phyloP scores from a whole-genome alignment of 2,113 vertebrate species.

The Petroica traversi region DNA sequence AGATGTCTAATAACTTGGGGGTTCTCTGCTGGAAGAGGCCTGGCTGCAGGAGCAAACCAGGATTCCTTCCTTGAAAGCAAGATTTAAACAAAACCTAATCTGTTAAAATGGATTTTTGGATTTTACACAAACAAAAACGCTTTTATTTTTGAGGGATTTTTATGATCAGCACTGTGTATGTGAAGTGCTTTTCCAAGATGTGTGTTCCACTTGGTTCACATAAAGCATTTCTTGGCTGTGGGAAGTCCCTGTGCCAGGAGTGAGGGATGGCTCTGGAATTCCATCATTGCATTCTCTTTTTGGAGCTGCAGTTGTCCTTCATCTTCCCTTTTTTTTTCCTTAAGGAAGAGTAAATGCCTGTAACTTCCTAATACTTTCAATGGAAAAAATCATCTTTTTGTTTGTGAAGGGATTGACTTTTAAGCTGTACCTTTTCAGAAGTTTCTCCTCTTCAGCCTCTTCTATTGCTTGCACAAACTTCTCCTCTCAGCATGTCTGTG shows the following conservation, averaged over 20 bases:
- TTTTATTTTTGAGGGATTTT: background rate
- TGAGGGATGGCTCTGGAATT: background rate
- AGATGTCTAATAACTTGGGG: background rate
- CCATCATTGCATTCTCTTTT: background rate
- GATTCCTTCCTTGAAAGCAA: background rate
- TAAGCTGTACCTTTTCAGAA: background rate
- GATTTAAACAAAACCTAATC: background rate
- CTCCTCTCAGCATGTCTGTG: background rate
- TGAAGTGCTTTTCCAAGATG: rapidly evolving
- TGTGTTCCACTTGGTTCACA: rapidly evolving
- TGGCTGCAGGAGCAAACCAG: background rate
- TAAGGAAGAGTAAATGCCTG: background rate
- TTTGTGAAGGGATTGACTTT: background rate
- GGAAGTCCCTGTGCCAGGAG: background rate
- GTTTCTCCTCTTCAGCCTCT: background rate
- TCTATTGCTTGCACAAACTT: background rate
- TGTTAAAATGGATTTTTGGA: background rate
- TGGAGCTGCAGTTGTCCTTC: background rate
- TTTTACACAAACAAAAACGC: background rate
- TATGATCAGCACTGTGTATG: rapidly evolving
- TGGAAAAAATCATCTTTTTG: background rate
- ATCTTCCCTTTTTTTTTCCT: background rate
- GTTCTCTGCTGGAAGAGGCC: background rate
- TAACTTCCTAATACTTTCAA: background rate
- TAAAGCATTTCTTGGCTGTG: background rate